phyloP scores from a whole-genome alignment of 2,888 invertebrate genomes.

The Eristalinus sepulchralis region DNA sequence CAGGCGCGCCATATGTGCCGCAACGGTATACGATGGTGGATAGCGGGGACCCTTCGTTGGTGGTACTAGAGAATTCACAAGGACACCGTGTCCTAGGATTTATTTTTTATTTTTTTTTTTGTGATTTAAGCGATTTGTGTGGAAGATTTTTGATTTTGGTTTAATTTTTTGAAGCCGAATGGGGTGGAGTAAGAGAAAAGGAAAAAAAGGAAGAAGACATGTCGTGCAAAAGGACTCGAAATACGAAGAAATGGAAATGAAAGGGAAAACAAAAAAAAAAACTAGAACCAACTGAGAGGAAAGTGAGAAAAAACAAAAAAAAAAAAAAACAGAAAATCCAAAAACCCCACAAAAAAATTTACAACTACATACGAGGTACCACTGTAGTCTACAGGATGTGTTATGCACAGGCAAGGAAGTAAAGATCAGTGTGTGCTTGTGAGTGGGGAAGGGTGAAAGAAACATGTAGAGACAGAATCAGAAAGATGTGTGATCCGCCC shows the following conservation, averaged over 20 bases:
- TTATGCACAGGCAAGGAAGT: background rate
- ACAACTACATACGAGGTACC: too few species aligned
- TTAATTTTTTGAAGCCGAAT: background rate
- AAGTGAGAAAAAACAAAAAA: background rate
- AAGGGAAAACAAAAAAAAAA: background rate
- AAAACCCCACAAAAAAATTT: background rate
- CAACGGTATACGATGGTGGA: constrained; percentile 91
- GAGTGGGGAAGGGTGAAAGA: background rate
- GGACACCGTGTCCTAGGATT: constrained; percentile 47
- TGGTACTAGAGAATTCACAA: constrained; percentile 33
- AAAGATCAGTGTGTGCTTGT: background rate
- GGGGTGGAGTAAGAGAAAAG: constrained; percentile 36
- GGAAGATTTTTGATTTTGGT: constrained; percentile 1
- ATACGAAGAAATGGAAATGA: background rate
- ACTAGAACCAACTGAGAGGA: background rate
- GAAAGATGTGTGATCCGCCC: too few species aligned
- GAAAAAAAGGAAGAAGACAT: constrained; percentile 36
- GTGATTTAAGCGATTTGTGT: background rate
- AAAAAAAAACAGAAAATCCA: background rate
- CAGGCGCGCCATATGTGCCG: constrained; percentile 92
- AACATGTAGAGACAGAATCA: too few species aligned
- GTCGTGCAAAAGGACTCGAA: background rate
- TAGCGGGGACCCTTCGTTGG: constrained; percentile 79
- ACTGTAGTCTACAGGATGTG: too few species aligned
- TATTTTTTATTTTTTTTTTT: background rate